These are phyloP conservation scores for Ammodytes marinus DNA, from an alignment of 2,113 vertebrate genomes.

Conservation along the genomic window DNA sequence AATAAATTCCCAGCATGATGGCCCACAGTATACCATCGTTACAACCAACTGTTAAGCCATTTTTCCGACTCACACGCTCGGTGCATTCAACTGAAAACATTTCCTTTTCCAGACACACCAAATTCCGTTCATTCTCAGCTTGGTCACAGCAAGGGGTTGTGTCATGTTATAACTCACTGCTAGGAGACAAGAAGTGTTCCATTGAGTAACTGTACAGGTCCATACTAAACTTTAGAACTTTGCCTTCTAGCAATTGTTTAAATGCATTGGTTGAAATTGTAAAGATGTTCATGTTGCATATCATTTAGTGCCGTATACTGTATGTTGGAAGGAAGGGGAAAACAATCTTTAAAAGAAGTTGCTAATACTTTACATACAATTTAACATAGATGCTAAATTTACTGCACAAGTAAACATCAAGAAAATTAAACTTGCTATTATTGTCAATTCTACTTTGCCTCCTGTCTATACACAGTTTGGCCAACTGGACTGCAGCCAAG, in stretches of 20 bases:
- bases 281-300: not conserved
- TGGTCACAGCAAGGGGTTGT: not conserved
- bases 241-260: not conserved
- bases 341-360: not conserved
- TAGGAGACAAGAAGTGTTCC: not conserved
- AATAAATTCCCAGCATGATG: slow-evolving; percentile 40
- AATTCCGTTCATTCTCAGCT: slow-evolving; percentile 5
- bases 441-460: slow-evolving; percentile 5
- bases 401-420: slow-evolving; percentile 5
- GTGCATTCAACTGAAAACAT: slow-evolving; percentile 1
- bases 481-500: not conserved
- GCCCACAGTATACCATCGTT: slow-evolving; percentile 25
- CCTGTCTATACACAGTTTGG: not conserved
- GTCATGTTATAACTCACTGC: not conserved
- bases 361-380: not conserved
- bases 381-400: not conserved
- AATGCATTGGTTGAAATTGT: not conserved
- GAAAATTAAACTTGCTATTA: not conserved
- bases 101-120: slow-evolving; percentile 5
- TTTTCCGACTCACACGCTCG: not conserved
- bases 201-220: not conserved
- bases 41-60: slow-evolving; percentile 14
- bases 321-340: not conserved
- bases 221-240: not conserved
- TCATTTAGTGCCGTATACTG: not conserved